Conservation (phyloP, 2,888 invertebrate species). For the Chymomyza caudatula region DNA sequence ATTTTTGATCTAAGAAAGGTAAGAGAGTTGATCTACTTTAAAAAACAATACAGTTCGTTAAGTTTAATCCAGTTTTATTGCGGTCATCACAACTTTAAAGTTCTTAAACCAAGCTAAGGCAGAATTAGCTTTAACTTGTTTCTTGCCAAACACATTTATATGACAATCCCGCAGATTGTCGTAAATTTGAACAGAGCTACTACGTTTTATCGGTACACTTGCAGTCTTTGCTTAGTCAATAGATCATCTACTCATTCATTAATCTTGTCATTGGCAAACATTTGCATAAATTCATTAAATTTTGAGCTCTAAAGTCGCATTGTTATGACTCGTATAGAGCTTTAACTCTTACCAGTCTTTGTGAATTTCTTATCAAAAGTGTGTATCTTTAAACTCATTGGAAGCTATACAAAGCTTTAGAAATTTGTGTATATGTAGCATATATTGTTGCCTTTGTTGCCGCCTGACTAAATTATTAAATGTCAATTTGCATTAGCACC, state of each 20-base stretch:
- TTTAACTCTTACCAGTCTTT: neutral
- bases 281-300: neutral
- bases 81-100: neutral
- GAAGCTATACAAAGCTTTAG: neutral
- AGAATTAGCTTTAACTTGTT: neutral
- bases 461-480: neutral
- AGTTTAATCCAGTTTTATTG: neutral
- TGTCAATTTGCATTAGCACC: neutral
- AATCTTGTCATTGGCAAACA: neutral
- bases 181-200: neutral
- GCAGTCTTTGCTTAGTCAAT: neutral
- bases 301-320: neutral
- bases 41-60: too few relatives aligned
- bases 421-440: neutral
- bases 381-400: neutral
- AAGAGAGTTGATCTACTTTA: too few relatives aligned
- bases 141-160: neutral
- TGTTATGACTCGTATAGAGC: neutral
- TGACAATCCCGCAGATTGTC: neutral
- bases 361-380: neutral
- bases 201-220: neutral
- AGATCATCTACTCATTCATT: neutral
- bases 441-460: neutral
- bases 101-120: neutral
- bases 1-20: too few relatives aligned